A percentile compares a stretch with the other conserved stretches of the same genome.
Conservation (phyloP, 1,140 invertebrate species). For the Drosophila kohkoa region DNA sequence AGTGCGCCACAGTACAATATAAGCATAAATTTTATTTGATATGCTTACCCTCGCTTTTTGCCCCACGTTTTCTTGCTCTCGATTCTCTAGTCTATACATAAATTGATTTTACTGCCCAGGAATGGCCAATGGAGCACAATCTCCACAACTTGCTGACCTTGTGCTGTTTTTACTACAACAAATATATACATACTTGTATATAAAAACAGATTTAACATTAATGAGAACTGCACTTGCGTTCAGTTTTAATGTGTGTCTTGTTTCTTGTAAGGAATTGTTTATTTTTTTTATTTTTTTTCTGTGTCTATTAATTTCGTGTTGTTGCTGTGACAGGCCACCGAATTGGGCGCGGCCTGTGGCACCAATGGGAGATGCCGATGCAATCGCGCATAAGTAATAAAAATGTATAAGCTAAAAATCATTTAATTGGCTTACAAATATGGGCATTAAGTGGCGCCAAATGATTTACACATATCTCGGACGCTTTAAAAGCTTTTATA, state of each 20-base stretch:
- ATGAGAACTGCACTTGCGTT: conserved; percentile 58
- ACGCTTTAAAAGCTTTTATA: conserved; percentile 36
- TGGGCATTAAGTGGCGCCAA: conserved; percentile 54
- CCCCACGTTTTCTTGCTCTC: background rate
- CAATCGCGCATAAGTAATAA: conserved; percentile 25
- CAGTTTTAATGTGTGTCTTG: conserved; percentile 31
- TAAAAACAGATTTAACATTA: conserved; percentile 49
- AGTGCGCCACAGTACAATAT: conserved; percentile 24
- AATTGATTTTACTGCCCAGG: conserved; percentile 40
- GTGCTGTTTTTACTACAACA: conserved; percentile 34
- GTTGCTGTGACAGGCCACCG: conserved; percentile 42
- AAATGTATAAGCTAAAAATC: conserved; percentile 38
- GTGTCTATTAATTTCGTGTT: conserved; percentile 2
- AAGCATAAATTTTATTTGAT: conserved; percentile 20
- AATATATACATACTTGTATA: background rate
- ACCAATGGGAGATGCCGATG: conserved; percentile 6
- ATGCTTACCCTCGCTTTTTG: too few species aligned
- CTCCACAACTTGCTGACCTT: conserved; percentile 71
- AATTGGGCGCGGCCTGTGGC: conserved; percentile 65
- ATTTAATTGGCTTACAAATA: conserved; percentile 72
- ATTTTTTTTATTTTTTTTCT: conserved; percentile 4
- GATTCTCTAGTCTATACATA: conserved; percentile 4
- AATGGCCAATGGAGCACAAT: conserved; percentile 49
- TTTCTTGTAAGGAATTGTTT: conserved; percentile 43
- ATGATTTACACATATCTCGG: conserved; percentile 44